Conservation (phyloP, 2,113 vertebrate genomes). For the Lophochroa leadbeateri region DNA sequence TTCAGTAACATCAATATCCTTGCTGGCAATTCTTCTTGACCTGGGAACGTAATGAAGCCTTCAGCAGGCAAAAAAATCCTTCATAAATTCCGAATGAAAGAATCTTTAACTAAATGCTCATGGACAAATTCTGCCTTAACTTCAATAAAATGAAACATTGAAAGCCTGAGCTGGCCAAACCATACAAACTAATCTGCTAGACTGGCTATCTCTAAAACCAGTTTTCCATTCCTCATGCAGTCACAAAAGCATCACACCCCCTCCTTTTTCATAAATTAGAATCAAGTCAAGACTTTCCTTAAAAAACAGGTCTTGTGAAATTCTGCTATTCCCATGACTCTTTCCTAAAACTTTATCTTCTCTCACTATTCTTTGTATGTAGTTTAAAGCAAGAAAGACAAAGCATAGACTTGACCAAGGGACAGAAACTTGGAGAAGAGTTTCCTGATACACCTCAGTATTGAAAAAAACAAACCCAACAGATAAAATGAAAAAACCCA, state of each 20-base stretch:
- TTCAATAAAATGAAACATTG: background rate
- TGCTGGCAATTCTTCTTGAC: background rate
- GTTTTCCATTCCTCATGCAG: background rate
- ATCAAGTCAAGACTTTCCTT: background rate
- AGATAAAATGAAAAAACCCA: background rate
- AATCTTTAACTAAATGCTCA: background rate
- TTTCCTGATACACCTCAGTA: background rate
- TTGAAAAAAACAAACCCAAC: background rate
- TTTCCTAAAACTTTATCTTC: background rate
- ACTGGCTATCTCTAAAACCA: background rate
- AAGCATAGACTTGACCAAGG: background rate
- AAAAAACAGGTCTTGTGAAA: background rate
- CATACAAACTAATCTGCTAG: background rate
- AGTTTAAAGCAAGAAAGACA: background rate
- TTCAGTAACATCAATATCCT: background rate
- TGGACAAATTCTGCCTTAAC: background rate
- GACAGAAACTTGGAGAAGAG: background rate
- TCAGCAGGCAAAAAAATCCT: background rate
- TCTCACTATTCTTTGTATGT: background rate
- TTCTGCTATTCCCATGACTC: background rate
- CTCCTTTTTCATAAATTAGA: background rate
- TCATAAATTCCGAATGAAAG: background rate
- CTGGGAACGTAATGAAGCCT: background rate
- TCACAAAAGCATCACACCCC: background rate
- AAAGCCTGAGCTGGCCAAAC: background rate